These are phyloP conservation scores for Callyntrura guangdongensis DNA, from an alignment of 2,888 invertebrate genomes.

Conservation along the genomic window DNA sequence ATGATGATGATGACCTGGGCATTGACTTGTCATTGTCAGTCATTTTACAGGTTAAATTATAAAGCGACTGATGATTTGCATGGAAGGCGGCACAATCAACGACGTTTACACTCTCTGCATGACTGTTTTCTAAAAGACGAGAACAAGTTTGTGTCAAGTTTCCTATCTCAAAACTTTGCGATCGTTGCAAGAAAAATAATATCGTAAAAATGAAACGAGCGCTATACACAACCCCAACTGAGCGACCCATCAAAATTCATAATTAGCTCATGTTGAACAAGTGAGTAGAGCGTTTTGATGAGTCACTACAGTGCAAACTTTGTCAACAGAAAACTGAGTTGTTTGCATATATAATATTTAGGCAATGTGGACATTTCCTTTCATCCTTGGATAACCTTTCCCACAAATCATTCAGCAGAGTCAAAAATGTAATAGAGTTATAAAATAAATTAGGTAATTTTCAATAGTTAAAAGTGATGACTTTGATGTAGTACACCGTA, in stretches of 20 bases:
- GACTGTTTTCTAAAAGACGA: constrained; percentile 1
- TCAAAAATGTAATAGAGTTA: not conserved
- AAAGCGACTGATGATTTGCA: not conserved
- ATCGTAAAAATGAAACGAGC: not conserved
- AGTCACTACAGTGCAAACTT: not conserved
- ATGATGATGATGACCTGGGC: constrained; percentile 39
- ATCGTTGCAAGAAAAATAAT: not conserved
- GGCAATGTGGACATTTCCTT: constrained; percentile 4
- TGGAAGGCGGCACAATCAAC: constrained; percentile 28
- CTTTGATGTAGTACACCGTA: not conserved
- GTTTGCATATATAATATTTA: not conserved
- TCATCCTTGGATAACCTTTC: constrained; percentile 35
- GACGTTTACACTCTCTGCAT: not conserved
- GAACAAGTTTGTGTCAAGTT: constrained; percentile 11
- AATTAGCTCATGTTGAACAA: constrained; percentile 38
- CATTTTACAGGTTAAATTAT: constrained; percentile 7
- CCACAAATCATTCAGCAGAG: constrained; percentile 18
- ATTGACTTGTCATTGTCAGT: constrained; percentile 56
- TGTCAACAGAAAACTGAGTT: not conserved
- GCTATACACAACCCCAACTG: not conserved
- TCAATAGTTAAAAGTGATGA: not conserved
- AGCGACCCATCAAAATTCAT: constrained; percentile 24
- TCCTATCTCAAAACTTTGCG: not conserved
- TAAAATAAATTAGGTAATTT: constrained; percentile 6
- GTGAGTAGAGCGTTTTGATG: not conserved